Evolutionary conservation across 2,797 vertebrate genomes (phyloP), one percentile per base, ranked within the genome.

Genomic region (Sciurus carolinensis): DNA sequence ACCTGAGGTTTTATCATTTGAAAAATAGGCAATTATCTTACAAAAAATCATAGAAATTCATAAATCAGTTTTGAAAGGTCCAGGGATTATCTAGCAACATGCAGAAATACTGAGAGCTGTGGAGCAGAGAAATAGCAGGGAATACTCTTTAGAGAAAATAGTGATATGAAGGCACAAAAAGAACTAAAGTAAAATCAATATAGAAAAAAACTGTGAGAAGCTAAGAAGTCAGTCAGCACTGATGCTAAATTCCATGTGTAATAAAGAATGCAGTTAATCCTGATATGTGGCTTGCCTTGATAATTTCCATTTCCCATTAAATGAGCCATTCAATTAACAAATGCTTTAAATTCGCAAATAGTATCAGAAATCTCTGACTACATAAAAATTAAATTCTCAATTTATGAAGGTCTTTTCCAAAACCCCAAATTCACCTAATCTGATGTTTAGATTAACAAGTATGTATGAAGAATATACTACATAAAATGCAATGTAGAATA

Each of bases 21-120:
- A 89, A 95, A 91, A 84, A 17, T 9, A 93, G 72, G 54, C 67
- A 42, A 79, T 89, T 89, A 89, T 54, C 66, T 91, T 69, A 89
- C 5, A 81, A 7, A 47, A 47, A 91, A 92, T 76, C 11, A 77
- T 20, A 59, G 13, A 86, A 24, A 66, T 85, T 36, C 24, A 59
- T 59, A 79, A 93, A 89, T 67, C 12, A 42, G 20, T 4, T 83
- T 91, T 86, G 77, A 62, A 87, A 79, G 7, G 10, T 33, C 57
- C 26, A 75, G 82, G 33, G 42, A 87, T 81, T 90, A 93, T 44
- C 20, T 76, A 91, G 14, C 18, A 91, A 72, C 52, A 76, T 28
- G 26, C 10, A 36, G 75, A 90, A 95, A 90, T 75, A 90, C 72
- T 72, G 1, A 93, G 44, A 79, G 64, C 3, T 67, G 1, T 15